A percentile compares a stretch with the other conserved stretches of the same genome.
Conservation (phyloP, 2,888 invertebrate species). For the Trileptium ribeirensis region DNA sequence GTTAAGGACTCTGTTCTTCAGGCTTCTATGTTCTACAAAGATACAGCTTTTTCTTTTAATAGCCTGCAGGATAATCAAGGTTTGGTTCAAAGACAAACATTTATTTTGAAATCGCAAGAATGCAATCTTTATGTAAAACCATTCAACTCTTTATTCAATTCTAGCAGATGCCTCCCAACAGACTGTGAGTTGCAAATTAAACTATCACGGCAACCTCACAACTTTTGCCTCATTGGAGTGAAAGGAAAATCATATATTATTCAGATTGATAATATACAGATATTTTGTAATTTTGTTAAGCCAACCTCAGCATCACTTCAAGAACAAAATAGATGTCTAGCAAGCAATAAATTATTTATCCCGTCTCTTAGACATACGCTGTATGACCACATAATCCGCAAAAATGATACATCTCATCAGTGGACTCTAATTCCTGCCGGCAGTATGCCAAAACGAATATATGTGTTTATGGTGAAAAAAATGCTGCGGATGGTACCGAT, state of each 20-base stretch:
- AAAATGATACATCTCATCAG: background rate
- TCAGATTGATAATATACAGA: background rate
- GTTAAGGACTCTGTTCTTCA: background rate
- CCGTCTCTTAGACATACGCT: background rate
- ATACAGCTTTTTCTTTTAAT: background rate
- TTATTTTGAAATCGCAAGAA: background rate
- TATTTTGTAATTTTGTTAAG: background rate
- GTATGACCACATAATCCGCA: background rate
- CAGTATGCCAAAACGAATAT: conserved; percentile 3
- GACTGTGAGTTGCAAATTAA: background rate
- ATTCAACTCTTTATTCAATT: background rate
- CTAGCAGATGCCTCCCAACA: background rate
- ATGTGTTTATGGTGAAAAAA: background rate
- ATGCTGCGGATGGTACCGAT: background rate
- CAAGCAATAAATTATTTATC: background rate
- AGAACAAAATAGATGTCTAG: background rate
- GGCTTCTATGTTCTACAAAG: background rate
- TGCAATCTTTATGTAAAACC: background rate
- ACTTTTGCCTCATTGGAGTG: background rate
- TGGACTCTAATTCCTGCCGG: background rate
- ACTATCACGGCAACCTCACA: background rate
- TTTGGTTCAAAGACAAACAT: background rate
- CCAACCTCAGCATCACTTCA: background rate
- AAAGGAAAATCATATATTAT: background rate
- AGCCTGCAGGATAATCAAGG: background rate